Conservation (phyloP, 2,888 invertebrate species). For the Empis livida region DNA sequence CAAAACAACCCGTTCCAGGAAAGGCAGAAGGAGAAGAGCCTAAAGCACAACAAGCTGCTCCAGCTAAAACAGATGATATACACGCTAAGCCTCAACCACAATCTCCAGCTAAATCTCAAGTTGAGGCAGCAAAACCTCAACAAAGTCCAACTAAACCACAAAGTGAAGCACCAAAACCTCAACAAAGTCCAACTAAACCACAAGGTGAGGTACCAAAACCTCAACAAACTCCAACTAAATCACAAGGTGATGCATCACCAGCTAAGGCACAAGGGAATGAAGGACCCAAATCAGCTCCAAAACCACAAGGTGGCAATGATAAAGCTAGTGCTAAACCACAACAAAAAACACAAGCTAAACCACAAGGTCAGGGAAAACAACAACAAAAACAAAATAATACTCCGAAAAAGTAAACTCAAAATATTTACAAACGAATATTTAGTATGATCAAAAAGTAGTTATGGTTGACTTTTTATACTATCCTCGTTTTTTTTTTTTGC, state of each 20-base stretch:
- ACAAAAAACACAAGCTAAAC: not conserved
- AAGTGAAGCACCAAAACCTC: not conserved
- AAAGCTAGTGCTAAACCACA: not conserved
- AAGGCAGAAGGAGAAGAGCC: not conserved
- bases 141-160: conserved; percentile 1
- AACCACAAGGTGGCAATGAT: not conserved
- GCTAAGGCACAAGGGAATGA: not conserved
- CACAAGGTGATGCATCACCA: not conserved
- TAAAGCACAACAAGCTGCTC: not conserved
- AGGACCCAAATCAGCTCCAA: not conserved
- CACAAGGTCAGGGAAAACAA: not conserved
- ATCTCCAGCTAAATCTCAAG: not conserved
- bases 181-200: not conserved
- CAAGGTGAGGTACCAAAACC: not conserved
- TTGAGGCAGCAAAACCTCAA: conserved; percentile 1
- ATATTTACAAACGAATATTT: no score
- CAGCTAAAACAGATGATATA: not conserved
- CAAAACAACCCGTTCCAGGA: conserved; percentile 4
- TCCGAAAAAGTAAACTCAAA: not conserved
- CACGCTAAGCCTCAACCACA: no score
- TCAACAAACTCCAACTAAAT: not conserved
- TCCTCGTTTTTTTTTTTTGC: no score
- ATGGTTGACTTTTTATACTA: no score
- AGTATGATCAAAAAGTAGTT: no score
- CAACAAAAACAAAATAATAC: not conserved